Evolutionary conservation across 2,888 invertebrate species (phyloP).

Genomic region (Dolichomitus sp.): DNA sequence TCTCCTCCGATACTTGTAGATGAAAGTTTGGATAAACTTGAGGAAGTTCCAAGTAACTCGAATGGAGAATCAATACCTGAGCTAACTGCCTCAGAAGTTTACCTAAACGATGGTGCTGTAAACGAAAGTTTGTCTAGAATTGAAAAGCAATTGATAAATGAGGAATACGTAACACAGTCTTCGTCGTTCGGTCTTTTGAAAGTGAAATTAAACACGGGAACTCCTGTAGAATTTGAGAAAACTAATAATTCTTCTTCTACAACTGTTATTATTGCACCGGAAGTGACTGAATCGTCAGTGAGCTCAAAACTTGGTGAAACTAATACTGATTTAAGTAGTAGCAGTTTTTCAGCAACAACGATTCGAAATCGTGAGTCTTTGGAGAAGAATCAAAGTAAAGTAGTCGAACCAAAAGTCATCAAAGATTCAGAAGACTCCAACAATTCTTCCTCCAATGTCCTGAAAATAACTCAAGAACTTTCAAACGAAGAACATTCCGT

Average conservation of each 20-base stretch:
- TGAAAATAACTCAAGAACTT: conserved; percentile 67
- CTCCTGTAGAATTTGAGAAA: neutral
- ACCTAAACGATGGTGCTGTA: conserved; percentile 27
- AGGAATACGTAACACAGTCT: neutral
- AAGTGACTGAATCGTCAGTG: neutral
- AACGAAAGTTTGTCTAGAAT: neutral
- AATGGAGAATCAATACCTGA: neutral
- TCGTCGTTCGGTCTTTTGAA: neutral
- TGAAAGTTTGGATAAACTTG: neutral
- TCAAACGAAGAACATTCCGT: conserved; percentile 42
- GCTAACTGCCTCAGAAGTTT: conserved; percentile 22
- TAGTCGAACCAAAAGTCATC: neutral
- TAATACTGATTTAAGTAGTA: neutral
- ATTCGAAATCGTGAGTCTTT: neutral
- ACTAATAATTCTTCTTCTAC: neutral
- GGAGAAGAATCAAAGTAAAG: neutral
- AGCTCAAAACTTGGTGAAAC: neutral
- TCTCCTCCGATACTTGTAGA: neutral
- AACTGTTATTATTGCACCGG: neutral
- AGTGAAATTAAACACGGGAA: neutral
- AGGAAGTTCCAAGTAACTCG: neutral
- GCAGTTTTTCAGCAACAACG: neutral
- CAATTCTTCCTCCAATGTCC: conserved; percentile 37
- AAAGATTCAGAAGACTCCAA: conserved; percentile 15
- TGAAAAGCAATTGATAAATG: neutral